A percentile compares a stretch with the other conserved stretches of the same genome.
These are phyloP conservation scores for Caenorhabditis auriculariae DNA, from an alignment of 2,888 invertebrate species.

Conservation along the genomic window DNA sequence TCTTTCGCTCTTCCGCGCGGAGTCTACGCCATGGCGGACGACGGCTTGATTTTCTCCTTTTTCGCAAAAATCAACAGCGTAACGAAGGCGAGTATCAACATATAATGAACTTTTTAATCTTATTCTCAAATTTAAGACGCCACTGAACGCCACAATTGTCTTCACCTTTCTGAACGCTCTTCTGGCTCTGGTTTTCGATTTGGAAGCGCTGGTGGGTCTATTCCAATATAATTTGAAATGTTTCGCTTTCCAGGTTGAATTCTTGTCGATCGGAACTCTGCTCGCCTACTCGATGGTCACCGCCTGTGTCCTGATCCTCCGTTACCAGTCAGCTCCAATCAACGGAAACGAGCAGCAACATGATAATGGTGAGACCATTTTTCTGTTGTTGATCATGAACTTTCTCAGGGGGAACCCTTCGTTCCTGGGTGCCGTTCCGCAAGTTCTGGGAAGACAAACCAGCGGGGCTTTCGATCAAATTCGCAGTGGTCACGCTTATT, in stretches of 20 bases:
- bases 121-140: conserved; percentile 12
- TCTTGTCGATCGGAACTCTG: conserved; percentile 11
- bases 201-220: conserved; percentile 34
- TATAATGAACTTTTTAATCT: not conserved
- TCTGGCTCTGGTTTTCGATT: conserved; percentile 36
- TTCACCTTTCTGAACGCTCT: conserved; percentile 33
- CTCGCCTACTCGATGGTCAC: conserved; percentile 24
- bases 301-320: conserved; percentile 10
- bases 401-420: conserved; percentile 2
- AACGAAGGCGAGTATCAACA: conserved; percentile 19
- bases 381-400: not conserved
- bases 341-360: conserved; percentile 2
- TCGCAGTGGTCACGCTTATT: conserved; percentile 6
- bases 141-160: conserved; percentile 39
- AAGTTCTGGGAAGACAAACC: conserved; percentile 2
- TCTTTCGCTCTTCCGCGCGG: conserved; percentile 37
- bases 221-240: too few species aligned
- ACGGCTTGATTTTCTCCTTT: conserved; percentile 39
- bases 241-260: conserved; percentile 2
- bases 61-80: conserved; percentile 28
- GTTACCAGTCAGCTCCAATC: conserved; percentile 9
- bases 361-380: conserved; percentile 9
- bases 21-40: conserved; percentile 46
- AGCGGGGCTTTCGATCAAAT: conserved; percentile 13
- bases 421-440: conserved; percentile 19